A percentile compares a stretch with the other conserved stretches of the same genome.
These are phyloP conservation scores for Indicator indicator DNA, from an alignment of 2,113 vertebrate genomes.

Conservation along the genomic window DNA sequence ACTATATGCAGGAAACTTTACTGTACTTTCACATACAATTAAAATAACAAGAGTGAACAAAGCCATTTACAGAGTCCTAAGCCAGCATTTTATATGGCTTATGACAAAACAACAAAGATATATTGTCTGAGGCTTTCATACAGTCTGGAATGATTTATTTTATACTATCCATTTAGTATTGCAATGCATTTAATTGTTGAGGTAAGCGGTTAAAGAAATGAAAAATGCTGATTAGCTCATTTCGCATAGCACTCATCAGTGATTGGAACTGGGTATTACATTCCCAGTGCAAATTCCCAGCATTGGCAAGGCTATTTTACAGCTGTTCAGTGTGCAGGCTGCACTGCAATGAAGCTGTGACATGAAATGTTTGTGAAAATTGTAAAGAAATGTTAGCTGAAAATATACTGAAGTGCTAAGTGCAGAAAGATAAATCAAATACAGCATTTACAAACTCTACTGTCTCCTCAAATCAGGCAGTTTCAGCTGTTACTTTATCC, in stretches of 20 bases:
- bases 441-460: background rate
- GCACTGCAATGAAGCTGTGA: constrained; percentile 24
- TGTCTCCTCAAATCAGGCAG: fast-evolving
- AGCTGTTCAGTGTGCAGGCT: constrained; percentile 23
- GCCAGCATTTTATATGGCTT: constrained; percentile 1
- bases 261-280: constrained; percentile 19
- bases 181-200: constrained; percentile 39
- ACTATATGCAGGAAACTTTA: background rate
- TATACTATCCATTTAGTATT: background rate
- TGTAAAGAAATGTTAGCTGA: constrained; percentile 56
- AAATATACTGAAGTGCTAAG: constrained; percentile 30
- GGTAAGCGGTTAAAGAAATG: constrained; percentile 51
- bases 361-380: constrained; percentile 57
- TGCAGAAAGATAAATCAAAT: constrained; percentile 3
- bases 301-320: constrained; percentile 53
- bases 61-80: background rate
- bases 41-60: background rate
- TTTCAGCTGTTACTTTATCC: background rate
- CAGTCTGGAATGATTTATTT: constrained; percentile 36
- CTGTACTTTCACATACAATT: background rate
- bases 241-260: background rate
- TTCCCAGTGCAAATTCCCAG: constrained; percentile 34
- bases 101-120: constrained; percentile 37
- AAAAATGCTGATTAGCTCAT: constrained; percentile 35
- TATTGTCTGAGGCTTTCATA: constrained; percentile 11